A percentile compares a stretch with the other conserved stretches of the same genome.
Evolutionary conservation across 2,113 vertebrate species (phyloP).

Genomic region (Grammomys surdaster): DNA sequence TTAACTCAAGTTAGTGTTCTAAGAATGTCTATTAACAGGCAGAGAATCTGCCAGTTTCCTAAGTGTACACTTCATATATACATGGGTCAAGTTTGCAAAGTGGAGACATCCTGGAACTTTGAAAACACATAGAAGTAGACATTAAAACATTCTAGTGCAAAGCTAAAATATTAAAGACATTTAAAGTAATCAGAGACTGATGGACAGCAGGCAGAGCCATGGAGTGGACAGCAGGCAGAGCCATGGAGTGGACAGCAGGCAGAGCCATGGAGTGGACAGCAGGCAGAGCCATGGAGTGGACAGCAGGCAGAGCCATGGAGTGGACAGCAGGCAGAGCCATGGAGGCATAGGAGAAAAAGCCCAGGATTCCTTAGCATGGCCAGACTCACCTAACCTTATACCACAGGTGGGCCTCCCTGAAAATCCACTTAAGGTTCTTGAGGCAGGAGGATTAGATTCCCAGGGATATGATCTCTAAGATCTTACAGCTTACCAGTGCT

Average conservation of each 20-base stretch:
- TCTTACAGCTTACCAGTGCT: not conserved
- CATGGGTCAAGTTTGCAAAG: not conserved
- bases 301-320: not conserved
- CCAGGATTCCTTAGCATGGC: not conserved
- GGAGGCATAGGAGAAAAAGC: not conserved
- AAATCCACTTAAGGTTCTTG: not conserved
- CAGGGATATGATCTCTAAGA: not conserved
- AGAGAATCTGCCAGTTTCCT: not conserved
- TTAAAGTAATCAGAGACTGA: not conserved
- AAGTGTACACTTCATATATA: not conserved
- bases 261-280: not conserved
- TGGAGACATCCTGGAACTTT: not conserved
- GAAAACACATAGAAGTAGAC: not conserved
- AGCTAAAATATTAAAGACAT: not conserved
- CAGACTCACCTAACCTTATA: not conserved
- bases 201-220: not conserved
- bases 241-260: not conserved
- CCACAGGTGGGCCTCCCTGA: not conserved
- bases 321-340: not conserved
- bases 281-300: not conserved
- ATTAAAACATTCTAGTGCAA: not conserved
- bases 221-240: not conserved
- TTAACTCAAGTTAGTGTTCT: not conserved
- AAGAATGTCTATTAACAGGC: not conserved
- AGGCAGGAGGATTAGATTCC: not conserved